phyloP scores from a whole-genome alignment of 37 sponge, comb jelly and placozoan genomes.

The Haliclona indistincta region DNA sequence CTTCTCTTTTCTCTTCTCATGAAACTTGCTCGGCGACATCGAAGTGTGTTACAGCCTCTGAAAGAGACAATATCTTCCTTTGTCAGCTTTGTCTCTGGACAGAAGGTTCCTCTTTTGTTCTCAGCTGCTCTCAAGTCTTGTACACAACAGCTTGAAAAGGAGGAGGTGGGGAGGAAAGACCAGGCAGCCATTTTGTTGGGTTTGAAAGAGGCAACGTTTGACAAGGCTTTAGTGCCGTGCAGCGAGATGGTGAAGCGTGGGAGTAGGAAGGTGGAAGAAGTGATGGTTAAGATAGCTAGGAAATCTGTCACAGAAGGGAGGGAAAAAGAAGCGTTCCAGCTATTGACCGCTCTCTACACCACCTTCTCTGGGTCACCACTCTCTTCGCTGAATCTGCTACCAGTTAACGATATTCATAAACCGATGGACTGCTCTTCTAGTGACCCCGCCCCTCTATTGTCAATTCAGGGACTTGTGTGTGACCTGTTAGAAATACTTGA shows the following conservation, averaged over 20 bases:
- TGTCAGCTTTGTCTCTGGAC: no score
- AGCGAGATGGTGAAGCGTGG: not conserved
- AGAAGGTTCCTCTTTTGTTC: not conserved
- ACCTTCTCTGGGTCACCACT: not conserved
- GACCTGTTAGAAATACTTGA: slow-evolving; percentile 55
- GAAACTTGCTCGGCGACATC: no score
- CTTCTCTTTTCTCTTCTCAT: no score
- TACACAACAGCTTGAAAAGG: slow-evolving; percentile 15
- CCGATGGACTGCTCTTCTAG: not conserved
- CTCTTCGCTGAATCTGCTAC: not conserved
- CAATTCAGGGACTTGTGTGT: slow-evolving; percentile 22
- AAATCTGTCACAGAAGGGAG: not conserved
- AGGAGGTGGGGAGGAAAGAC: not conserved
- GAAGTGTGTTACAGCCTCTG: no score
- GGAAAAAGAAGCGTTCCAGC: not conserved
- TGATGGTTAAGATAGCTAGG: not conserved
- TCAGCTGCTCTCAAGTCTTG: slow-evolving; percentile 17
- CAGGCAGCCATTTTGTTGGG: not conserved
- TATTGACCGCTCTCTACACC: not conserved
- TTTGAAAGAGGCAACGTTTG: not conserved
- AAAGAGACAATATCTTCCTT: no score
- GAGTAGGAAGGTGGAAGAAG: not conserved
- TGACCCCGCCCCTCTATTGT: not conserved
- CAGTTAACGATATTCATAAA: not conserved
- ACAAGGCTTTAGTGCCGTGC: not conserved